Base-by-base conservation (phyloP, 1,140 invertebrate genomes). In the Oppia nitens region DNA sequence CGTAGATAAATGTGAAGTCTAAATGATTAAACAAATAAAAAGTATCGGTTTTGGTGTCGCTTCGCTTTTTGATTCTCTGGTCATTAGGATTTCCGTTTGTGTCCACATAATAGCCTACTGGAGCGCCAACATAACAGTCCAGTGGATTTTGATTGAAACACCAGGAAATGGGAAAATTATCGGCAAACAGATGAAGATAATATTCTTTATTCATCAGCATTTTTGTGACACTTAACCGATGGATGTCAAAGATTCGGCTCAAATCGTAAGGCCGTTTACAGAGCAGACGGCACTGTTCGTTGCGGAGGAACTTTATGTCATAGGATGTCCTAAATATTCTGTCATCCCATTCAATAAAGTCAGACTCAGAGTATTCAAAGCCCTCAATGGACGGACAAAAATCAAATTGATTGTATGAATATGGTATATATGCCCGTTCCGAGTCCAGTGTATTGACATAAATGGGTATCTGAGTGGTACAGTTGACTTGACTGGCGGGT, bases 401-500 rank as follows among this genome's bases (percentile, higher is more conserved):
- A 25, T 54, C 53, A 9, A 54, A 28, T 20, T 54, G 53, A 54
- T 9, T 54, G 27, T 25, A 25, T 24, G 53, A 25, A 28, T 54
- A 54, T 28, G 53, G 27, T 21, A 54, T 54, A n/a, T 25, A 27
- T 23, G 53, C 27, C 24, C 27, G 12, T 54, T 23, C 21, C 6
- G 53, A 54, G 27, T 54, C 53, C 9, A 54, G 53, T 11, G 53
- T 54, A 27, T 54, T 54, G 11, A 54, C 53, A 27, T 54, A 54
- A 27, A 54, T 54, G 20, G 53, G 53, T 27, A 54, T 24, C 9
- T 27, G 20, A 3, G 53, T 25, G 9, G 20, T 12, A 27, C 53
- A 54, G 32, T 40, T 40, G n/a, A n/a, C n/a, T 40, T 40, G 32
- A 9, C 6, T 9, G 6, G 32, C 17, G 32, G 17, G 6, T 40